A percentile compares a stretch with the other conserved stretches of the same genome.
Conservation (phyloP, 2,797 vertebrate species). For the Coluber constrictor region DNA sequence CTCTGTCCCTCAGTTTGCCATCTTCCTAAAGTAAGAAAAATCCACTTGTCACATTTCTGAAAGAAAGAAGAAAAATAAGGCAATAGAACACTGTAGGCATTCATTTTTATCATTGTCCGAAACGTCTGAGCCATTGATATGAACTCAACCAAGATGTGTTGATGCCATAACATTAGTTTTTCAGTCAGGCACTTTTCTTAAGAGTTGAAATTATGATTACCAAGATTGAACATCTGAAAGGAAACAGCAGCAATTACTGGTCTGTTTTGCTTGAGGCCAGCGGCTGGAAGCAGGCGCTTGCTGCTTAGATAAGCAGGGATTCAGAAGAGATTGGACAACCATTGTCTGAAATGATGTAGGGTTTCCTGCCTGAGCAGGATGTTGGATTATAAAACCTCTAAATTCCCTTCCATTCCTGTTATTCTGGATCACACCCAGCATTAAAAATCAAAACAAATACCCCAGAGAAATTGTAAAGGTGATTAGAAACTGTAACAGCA, state of each 20-base stretch:
- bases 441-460: not conserved
- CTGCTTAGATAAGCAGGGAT: not conserved
- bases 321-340: not conserved
- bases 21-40: not conserved
- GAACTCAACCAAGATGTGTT: not conserved
- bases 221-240: not conserved
- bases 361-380: not conserved
- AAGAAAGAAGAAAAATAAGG: not conserved
- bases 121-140: not conserved
- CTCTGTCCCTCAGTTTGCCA: not conserved
- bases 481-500: not conserved
- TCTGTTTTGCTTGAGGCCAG: not conserved
- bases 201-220: not conserved
- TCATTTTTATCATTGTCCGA: not conserved
- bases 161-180: not conserved
- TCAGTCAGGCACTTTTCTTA: not conserved
- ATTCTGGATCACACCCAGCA: not conserved
- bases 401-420: not conserved
- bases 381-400: not conserved
- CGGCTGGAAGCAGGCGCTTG: not conserved
- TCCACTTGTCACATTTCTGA: not conserved
- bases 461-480: not conserved
- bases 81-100: not conserved
- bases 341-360: not conserved
- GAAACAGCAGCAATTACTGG: not conserved